Base-by-base conservation (phyloP, 2,888 invertebrate species). In the Noctua janthina region DNA sequence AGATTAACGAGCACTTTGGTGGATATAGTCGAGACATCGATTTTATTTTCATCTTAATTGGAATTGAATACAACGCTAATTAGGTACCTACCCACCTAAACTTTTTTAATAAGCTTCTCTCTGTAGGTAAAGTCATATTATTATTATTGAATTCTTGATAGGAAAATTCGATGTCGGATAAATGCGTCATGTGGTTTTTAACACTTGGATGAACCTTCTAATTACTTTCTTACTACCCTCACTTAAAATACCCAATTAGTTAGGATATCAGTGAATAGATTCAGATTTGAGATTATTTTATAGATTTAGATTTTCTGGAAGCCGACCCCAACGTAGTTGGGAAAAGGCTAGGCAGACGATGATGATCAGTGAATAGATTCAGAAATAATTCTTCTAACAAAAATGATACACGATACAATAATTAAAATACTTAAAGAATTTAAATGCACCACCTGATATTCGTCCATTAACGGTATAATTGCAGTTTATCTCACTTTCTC, bases 361-460 rank as follows among this genome's bases (percentile, higher is more conserved):
- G 29, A 29, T 29, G 29, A n/a, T 29, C 11, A 20, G 43, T 46
- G n/a, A 43, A 29, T 29, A 15, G 8, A n/a, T 51, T 13, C 35
- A 29, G 56, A 46, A 43, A 17, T 23, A 39, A 66, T 78, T 54
- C 46, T 67, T n/a, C 20, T 35, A 46, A 8, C 72, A 84, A 39
- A n/a, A 59, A 29, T 74, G 69, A 74, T 56, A 49, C 78, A 76
- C 76, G 88, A 83, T 73, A 83, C 15, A 75, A 54, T 82, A 82
- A 77, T 80, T 82, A 81, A 69, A 82, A 68, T 78, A 81, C 29
- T 39, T 67, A 84, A 89, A 87, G 78, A 90, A 91, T 89, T 89
- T 78, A 88, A 90, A 90, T 91, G 89, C 87, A 91, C 95, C 95
- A 91, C 95, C 95, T 95, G 96, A 94, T 96, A 95, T 92, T 93